phyloP scores from a whole-genome alignment of 2,113 vertebrate genomes.

The Eurypyga helias region DNA sequence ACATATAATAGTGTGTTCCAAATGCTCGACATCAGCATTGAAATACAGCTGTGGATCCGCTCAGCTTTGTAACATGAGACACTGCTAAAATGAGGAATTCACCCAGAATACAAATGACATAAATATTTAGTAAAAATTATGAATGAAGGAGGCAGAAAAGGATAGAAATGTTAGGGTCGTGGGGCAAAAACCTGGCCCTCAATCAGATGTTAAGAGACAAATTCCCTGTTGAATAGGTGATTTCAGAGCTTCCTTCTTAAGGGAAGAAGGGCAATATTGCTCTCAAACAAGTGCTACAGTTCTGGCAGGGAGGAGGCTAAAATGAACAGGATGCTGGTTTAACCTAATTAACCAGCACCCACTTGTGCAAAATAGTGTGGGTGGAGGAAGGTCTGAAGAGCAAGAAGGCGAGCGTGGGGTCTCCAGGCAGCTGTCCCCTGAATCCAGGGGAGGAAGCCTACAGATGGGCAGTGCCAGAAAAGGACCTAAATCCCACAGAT shows the following conservation, averaged over 20 bases:
- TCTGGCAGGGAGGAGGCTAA: neutral
- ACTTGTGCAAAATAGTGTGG: neutral
- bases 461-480: neutral
- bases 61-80: neutral
- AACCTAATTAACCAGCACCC: neutral
- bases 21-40: rapidly evolving
- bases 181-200: neutral
- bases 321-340: neutral
- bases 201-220: neutral
- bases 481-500: no score
- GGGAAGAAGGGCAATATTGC: neutral
- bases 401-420: neutral
- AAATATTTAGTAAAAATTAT: neutral
- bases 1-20: neutral
- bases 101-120: neutral
- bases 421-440: neutral
- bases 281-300: neutral
- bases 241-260: neutral
- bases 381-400: neutral
- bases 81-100: neutral
- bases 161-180: rapidly evolving
- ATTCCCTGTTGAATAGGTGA: neutral
- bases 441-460: neutral
- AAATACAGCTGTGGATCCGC: neutral
- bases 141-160: neutral